A percentile compares a stretch with the other conserved stretches of the same genome.
These are phyloP conservation scores for Phoxinus phoxinus DNA, from an alignment of 2,113 vertebrate species.

Conservation along the genomic window DNA sequence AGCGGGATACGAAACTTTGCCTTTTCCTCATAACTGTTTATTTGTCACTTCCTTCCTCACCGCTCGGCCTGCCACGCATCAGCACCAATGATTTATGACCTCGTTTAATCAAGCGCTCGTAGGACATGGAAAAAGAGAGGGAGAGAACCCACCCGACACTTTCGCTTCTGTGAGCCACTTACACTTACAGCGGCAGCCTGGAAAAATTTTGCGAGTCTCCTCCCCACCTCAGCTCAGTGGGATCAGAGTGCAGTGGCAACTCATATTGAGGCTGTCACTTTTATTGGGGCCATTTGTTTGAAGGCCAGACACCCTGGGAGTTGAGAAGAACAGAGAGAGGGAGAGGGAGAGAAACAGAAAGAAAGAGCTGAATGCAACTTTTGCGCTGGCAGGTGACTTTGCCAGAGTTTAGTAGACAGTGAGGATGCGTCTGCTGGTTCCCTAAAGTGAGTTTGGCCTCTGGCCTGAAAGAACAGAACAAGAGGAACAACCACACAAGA, in stretches of 20 bases:
- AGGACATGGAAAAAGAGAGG: slow-evolving; percentile 69
- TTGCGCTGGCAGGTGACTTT: slow-evolving; percentile 36
- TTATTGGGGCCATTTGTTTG: slow-evolving; percentile 50
- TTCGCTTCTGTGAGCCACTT: slow-evolving; percentile 57
- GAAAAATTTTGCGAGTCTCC: slow-evolving; percentile 15
- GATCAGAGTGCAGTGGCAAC: slow-evolving; percentile 31
- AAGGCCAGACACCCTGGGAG: slow-evolving; percentile 45
- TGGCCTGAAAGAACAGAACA: slow-evolving; percentile 20
- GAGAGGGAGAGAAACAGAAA: slow-evolving; percentile 5
- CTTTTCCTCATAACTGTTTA: slow-evolving; percentile 63
- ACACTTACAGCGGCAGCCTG: slow-evolving; percentile 12
- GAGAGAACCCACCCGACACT: slow-evolving; percentile 59
- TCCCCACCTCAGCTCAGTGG: slow-evolving; percentile 38
- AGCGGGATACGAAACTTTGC: slow-evolving; percentile 72
- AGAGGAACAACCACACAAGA: slow-evolving; percentile 16
- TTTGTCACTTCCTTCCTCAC: slow-evolving; percentile 64
- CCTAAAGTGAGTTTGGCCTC: slow-evolving; percentile 35
- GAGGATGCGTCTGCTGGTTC: slow-evolving; percentile 19
- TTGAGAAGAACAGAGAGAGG: slow-evolving; percentile 19
- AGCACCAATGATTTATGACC: slow-evolving; percentile 77
- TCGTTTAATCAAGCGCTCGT: slow-evolving; percentile 77
- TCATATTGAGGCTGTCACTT: slow-evolving; percentile 50
- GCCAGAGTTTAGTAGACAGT: slow-evolving; percentile 22
- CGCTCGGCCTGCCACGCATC: slow-evolving; percentile 73
- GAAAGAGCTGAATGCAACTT: slow-evolving; percentile 35